Base-by-base conservation (phyloP, 2,888 invertebrate genomes). In the Cistogaster globosa region DNA sequence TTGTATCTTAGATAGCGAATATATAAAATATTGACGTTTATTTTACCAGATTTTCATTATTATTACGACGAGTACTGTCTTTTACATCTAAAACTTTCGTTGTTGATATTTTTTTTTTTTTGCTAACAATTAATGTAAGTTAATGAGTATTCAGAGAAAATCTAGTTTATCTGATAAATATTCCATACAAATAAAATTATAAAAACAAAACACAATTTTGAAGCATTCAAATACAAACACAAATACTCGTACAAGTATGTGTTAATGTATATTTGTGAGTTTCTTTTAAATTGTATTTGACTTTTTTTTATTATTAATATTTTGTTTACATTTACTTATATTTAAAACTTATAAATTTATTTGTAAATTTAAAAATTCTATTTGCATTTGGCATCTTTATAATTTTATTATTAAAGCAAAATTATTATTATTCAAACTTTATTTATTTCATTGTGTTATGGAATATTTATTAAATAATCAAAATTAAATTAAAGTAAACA, bases 41-140 rank as follows among this genome's bases (percentile, higher is more conserved):
- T 48, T 48, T 48, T 14, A 48, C 2, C 9, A 48, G 1, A 53
- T 26, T 60, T 36, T 22, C 8, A 14, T 67, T 45, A 48, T 67
- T 12, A 20, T 58, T 32, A n/a, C 0, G 5, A 16, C 1, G 2
- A 26, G 1, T 57, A 67, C 76, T 76, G 76, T 76, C 9, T n/a
- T 48, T 32, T 18, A 5, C 20, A 58, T 16, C 0, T 32, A 22
- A 76, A 67, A 58, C 51, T 58, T 77, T 38, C 22, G 14, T 18
- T 38, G 38, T 68, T 68, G 51, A 38, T 51, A 53, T 60, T 77
- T 77, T 53, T 12, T 26, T 26, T 26, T 48, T 68, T 68, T 75
- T 69, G 42, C 60, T 75, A 36, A 55, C 75, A 81, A 74, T 72
- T 74, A 69, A 75, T 82, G 81, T 55, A 55, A 76, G 48, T 62